These are phyloP conservation scores for Wasmannia auropunctata DNA, from an alignment of 1,140 invertebrate species.

Conservation along the genomic window DNA sequence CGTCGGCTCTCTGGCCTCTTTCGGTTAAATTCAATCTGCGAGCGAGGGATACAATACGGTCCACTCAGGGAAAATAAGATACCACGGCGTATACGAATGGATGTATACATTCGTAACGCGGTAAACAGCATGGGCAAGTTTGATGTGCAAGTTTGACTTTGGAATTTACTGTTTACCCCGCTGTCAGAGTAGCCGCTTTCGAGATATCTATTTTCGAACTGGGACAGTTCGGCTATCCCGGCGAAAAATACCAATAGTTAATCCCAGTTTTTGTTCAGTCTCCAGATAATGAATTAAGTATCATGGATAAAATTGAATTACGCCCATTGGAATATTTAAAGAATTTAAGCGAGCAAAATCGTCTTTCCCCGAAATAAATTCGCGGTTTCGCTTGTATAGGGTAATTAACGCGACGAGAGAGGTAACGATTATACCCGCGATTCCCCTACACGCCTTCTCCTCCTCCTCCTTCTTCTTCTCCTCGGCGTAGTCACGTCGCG, in stretches of 20 bases:
- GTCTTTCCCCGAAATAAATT: background rate
- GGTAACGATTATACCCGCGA: constrained; percentile 38
- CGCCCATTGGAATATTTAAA: background rate
- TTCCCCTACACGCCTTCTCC: background rate
- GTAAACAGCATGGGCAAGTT: constrained; percentile 14
- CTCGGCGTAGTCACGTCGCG: constrained; percentile 38
- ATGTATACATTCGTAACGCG: constrained; percentile 1
- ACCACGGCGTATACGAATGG: background rate
- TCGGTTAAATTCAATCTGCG: constrained; percentile 61
- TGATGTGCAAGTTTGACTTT: constrained; percentile 30
- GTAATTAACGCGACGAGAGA: constrained; percentile 42
- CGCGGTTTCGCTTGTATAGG: background rate
- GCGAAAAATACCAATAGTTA: constrained; percentile 9
- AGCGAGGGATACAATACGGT: constrained; percentile 32
- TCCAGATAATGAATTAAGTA: background rate
- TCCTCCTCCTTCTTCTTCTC: no score
- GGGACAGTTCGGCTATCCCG: background rate
- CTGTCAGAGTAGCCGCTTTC: background rate
- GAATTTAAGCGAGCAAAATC: background rate
- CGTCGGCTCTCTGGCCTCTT: constrained; percentile 32
- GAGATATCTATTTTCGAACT: constrained; percentile 15
- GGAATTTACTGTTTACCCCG: constrained; percentile 10
- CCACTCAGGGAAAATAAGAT: constrained; percentile 36
- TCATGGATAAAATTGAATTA: background rate
- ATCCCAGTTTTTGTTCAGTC: background rate